Conservation (phyloP, 1,140 invertebrate species). For the Polyergus mexicanus region DNA sequence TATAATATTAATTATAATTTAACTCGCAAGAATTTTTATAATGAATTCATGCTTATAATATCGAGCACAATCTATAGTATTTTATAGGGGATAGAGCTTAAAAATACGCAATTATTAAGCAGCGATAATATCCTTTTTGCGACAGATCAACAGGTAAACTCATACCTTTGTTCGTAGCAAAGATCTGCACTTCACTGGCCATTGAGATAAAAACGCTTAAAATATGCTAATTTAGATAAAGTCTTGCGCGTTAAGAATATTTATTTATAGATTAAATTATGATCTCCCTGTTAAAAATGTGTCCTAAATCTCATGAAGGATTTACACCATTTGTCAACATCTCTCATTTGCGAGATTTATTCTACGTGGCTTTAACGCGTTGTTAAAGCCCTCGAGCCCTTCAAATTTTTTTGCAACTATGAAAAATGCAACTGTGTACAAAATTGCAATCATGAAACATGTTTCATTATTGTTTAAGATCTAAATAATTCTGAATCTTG, state of each 20-base stretch:
- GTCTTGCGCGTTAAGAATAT: constrained; percentile 40
- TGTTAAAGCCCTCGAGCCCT: background rate
- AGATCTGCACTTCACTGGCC: constrained; percentile 51
- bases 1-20: constrained; percentile 20
- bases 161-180: constrained; percentile 46
- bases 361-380: constrained; percentile 24
- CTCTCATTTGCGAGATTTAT: constrained; percentile 16
- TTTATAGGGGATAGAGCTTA: constrained; percentile 19
- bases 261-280: constrained; percentile 41
- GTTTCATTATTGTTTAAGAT: constrained; percentile 25
- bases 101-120: constrained; percentile 46
- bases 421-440: background rate
- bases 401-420: constrained; percentile 32
- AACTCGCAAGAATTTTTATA: background rate
- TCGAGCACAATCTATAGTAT: constrained; percentile 3
- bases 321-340: constrained; percentile 42
- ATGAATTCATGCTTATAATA: background rate
- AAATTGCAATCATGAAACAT: background rate
- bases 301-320: constrained; percentile 37
- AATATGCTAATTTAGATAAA: constrained; percentile 56
- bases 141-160: constrained; percentile 57
- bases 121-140: constrained; percentile 26
- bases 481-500: background rate
- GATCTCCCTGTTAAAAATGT: constrained; percentile 2
- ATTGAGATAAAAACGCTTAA: constrained; percentile 52